These are phyloP conservation scores for Columba guinea DNA, from an alignment of 2,797 vertebrate species.

Conservation along the genomic window DNA sequence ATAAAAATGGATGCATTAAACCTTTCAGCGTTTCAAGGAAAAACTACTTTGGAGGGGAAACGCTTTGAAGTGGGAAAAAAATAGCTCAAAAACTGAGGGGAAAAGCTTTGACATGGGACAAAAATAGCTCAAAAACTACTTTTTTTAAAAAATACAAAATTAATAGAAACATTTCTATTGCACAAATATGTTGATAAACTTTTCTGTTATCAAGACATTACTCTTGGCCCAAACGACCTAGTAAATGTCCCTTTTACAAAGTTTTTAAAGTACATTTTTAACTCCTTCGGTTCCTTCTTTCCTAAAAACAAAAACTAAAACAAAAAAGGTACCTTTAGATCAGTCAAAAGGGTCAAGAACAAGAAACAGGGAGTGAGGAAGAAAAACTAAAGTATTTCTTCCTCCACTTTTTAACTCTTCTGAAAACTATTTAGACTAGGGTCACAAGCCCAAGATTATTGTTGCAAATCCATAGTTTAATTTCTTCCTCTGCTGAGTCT, in stretches of 20 bases:
- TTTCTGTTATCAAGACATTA: neutral
- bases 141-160: neutral
- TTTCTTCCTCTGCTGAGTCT: neutral
- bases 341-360: neutral
- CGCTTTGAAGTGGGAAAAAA: neutral
- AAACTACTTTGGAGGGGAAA: neutral
- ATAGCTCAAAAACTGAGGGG: neutral
- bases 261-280: neutral
- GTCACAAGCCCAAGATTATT: neutral
- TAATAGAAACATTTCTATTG: neutral
- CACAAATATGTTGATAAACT: neutral
- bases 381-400: neutral
- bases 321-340: neutral
- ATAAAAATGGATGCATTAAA: neutral
- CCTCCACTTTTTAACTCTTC: neutral
- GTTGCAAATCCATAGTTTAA: neutral
- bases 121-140: neutral
- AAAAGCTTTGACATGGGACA: neutral
- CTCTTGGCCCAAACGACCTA: neutral
- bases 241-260: neutral
- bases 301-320: neutral
- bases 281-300: neutral
- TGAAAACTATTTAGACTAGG: neutral
- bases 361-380: neutral
- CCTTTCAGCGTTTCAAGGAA: neutral